Conservation (phyloP, 1,140 invertebrate genomes). For the Aphelenchoides avenae region DNA sequence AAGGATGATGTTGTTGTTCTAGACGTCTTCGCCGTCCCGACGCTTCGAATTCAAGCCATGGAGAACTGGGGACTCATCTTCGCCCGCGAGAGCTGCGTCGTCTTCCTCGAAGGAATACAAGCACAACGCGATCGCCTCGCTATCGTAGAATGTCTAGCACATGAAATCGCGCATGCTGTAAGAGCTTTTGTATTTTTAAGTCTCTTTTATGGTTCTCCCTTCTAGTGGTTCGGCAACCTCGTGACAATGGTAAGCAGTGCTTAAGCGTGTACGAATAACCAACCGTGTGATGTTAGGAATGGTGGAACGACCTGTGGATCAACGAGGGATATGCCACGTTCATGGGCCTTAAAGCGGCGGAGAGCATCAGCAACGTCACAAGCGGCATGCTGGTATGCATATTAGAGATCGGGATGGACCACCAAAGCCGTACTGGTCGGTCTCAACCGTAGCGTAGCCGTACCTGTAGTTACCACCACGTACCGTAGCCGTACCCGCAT, state of each 20-base stretch:
- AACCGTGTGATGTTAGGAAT: background rate
- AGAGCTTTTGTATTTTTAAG: constrained; percentile 7
- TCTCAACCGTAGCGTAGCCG: no score
- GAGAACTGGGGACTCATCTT: constrained; percentile 42
- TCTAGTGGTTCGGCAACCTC: constrained; percentile 38
- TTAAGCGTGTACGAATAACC: background rate
- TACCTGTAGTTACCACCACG: no score
- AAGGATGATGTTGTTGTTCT: constrained; percentile 9
- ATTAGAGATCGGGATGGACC: background rate
- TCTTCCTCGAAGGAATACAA: constrained; percentile 18
- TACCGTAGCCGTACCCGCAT: no score
- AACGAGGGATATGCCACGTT: constrained; percentile 39
- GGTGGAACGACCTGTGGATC: constrained; percentile 30
- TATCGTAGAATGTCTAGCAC: constrained; percentile 22
- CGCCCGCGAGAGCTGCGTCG: constrained; percentile 11
- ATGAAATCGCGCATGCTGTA: constrained; percentile 43
- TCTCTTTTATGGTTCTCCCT: constrained; percentile 8
- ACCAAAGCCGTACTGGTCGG: background rate
- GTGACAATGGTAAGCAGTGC: constrained; percentile 40
- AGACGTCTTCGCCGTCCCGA: constrained; percentile 35
- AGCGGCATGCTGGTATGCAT: constrained; percentile 2
- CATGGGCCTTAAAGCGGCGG: constrained; percentile 33
- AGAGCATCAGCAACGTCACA: constrained; percentile 31
- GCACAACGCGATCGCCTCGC: background rate
- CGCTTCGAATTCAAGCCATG: constrained; percentile 23